Base-by-base conservation (phyloP, 92 coral and sea anemone genomes). In the Actinernus sp. region DNA sequence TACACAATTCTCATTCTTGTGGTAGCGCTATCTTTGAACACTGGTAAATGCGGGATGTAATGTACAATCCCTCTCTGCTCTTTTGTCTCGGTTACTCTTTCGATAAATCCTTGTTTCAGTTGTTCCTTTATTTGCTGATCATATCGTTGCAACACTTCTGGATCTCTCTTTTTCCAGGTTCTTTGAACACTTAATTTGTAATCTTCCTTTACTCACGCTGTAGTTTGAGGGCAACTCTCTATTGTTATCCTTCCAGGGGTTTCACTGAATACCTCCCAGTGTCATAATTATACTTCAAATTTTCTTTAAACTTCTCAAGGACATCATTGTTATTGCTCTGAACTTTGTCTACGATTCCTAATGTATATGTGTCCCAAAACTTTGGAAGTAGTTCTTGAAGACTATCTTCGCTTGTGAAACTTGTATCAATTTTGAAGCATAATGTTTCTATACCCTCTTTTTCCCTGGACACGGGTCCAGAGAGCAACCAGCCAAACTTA, bases 101-200 rank as follows among this genome's bases (percentile, higher is more conserved):
- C 81, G 21, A 49, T 81, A 40, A 81, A 72, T 71, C 88, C 81
- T 21, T 21, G 41, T 29, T 71, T 67, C 23, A 73, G 78, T 65
- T 82, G 82, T 23, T 82, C 74, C 23, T 28, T 52, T 26, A 82
- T 72, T 45, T 82, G 78, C 1, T 64, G 32, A 40, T 72, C 59
- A 59, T 81, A 81, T 22, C 41, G 56, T 54, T 45, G 18, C 17
- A 79, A 60, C 17, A 79, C 65, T 18, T 69, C 65, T 78, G 74
- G 63, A 21, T 78, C 61, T 38, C 37, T 66, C 34, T 45, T 58
- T 13, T 66, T 46, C 38, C 66, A 63, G 39, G 61, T 77, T 53
- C 48, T 55, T 37, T 32, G 68, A 9, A 76, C 38, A 45, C 31
- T 55, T 55, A 55, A n/a, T 56, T 26, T 36, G 17, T 21, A 58